Percentiles rank a stretch among this genome's conserved stretches.
phyloP scores from a whole-genome alignment of 1,140 invertebrate genomes.

The Anthonomus grandis region DNA sequence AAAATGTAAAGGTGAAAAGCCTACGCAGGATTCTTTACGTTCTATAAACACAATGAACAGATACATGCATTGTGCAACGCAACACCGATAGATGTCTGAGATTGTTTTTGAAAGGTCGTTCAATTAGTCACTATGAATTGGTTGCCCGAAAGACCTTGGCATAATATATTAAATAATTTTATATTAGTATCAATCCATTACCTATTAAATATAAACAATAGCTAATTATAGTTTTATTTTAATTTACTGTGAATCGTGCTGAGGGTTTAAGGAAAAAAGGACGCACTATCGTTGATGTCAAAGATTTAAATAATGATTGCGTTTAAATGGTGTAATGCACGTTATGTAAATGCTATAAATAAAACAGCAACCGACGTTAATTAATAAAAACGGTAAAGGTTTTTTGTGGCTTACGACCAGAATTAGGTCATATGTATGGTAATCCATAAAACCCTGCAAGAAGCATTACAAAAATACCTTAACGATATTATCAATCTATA shows the following conservation, averaged over 20 bases:
- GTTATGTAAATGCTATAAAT: too few species aligned
- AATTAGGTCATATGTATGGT: too few species aligned
- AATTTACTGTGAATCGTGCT: too few species aligned
- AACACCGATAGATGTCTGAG: constrained; percentile 4
- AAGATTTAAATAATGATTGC: constrained; percentile 10
- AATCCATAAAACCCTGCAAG: too few species aligned
- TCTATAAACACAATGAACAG: constrained; percentile 8
- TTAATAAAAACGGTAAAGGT: too few species aligned
- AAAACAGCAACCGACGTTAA: too few species aligned
- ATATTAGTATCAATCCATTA: constrained; percentile 5
- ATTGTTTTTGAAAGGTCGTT: constrained; percentile 16
- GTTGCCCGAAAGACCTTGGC: constrained; percentile 12
- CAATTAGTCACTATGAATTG: constrained; percentile 11
- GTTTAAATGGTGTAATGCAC: too few species aligned
- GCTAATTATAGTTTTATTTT: constrained; percentile 4
- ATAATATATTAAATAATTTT: constrained; percentile 15
- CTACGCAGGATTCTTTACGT: constrained; percentile 2
- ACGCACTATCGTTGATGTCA: constrained; percentile 4
- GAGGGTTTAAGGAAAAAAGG: not conserved
- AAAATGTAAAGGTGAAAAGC: too few species aligned
- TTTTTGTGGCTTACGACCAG: too few species aligned
- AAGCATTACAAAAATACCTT: too few species aligned
- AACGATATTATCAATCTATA: too few species aligned
- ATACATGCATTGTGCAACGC: constrained; percentile 6
- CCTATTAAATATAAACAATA: constrained; percentile 10